Base-by-base conservation (phyloP, 1,140 invertebrate genomes). In the Muscidifurax raptorellus region DNA sequence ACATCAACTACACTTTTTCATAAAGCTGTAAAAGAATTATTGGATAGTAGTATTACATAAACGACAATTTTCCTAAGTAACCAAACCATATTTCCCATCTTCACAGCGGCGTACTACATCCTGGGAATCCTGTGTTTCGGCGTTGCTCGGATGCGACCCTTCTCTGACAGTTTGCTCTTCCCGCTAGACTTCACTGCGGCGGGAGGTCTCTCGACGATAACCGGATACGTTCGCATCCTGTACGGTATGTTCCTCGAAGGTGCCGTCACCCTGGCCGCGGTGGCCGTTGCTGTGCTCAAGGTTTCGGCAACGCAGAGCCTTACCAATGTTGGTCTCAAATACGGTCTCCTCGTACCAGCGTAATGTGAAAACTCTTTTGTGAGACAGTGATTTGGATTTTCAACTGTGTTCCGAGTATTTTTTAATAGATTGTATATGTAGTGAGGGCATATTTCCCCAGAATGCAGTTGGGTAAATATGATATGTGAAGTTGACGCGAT, bases 221-320 rank as follows among this genome's bases (percentile, higher is more conserved):
- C 94, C 77, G 94, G 94, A 25, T 90, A 94, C 72, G 91, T 96
- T 10, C 91, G 95, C 67, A 92, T 96, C n/a, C 89, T 95, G 4
- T 96, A 96, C 87, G 95, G 94, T 1, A 86, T 96, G 4, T 96
- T 96, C 89, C 91, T 96, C 28, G 95, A 96, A 91, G 93, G 95
- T 27, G 95, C 95, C 2, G 95, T 96, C 80, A 94, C 94, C 13
- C 90, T 96, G 28, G 93, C 95, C 0, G 94, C 95, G 0, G 92
- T 94, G 15, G 92, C 94, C 3, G 91, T 96, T 22, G 94, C 95
- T 0, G 91, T 95, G 3, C 86, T 95, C 5, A 94, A 94, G 75
- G 93, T 94, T 28, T 94, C 95, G 7, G 94, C 95, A 4, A 93
- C 93, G 0, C 92, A 93, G 82, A 94, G 93, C 82, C 90, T 95